Evolutionary conservation across 2,888 invertebrate genomes (phyloP).

Genomic region (Heliconius hortense): DNA sequence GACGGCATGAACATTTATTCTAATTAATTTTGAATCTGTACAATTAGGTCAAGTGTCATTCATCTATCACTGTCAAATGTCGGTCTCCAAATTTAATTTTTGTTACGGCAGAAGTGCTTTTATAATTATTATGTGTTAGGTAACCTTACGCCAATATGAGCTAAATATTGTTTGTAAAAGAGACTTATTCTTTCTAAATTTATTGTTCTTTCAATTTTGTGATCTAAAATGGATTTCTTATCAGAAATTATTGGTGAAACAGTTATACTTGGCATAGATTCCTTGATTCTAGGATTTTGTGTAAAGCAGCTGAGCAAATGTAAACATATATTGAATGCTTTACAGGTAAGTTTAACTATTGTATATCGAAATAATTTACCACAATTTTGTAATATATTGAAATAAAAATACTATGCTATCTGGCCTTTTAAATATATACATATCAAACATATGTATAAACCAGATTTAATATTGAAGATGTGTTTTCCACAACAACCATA

Average conservation of each 20-base stretch:
- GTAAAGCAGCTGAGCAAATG: constrained; percentile 88
- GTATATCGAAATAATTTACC: background rate
- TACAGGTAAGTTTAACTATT: constrained; percentile 82
- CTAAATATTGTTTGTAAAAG: constrained; percentile 15
- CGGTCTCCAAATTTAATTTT: constrained; percentile 8
- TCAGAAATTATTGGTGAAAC: constrained; percentile 84
- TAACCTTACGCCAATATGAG: constrained; percentile 24
- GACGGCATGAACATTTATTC: no score
- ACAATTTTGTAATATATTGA: background rate
- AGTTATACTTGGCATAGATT: constrained; percentile 87
- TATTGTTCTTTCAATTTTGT: constrained; percentile 22
- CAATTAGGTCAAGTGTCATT: background rate
- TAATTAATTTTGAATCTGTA: background rate
- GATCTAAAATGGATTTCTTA: constrained; percentile 85
- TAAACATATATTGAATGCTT: constrained; percentile 85
- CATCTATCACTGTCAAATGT: background rate
- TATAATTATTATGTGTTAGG: constrained; percentile 26
- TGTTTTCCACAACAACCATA: no score
- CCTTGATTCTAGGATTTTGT: constrained; percentile 87
- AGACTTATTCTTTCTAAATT: constrained; percentile 24
- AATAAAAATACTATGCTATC: background rate
- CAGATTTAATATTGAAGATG: no score
- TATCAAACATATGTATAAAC: no score
- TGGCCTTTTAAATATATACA: background rate
- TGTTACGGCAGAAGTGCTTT: constrained; percentile 11